Evolutionary conservation across 2,888 invertebrate genomes (phyloP).

Genomic region (Stramonita haemastoma): DNA sequence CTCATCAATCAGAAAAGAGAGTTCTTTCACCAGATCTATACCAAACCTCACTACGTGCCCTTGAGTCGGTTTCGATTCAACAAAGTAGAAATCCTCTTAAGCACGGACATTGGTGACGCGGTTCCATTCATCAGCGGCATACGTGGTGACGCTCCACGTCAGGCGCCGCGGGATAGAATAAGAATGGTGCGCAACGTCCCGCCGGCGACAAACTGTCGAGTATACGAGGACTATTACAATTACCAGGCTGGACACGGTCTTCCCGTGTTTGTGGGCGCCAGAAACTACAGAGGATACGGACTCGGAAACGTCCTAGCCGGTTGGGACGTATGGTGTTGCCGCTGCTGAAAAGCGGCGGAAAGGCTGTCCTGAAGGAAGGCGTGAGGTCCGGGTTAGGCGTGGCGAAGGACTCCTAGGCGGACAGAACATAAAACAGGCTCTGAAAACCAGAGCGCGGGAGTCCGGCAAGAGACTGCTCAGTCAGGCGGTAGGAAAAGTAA

Average conservation of each 20-base stretch:
- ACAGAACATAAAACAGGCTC: slow-evolving; percentile 11
- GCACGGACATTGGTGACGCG: too few relatives aligned
- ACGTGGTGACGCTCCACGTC: too few relatives aligned
- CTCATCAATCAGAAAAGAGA: too few relatives aligned
- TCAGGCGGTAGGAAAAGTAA: not conserved
- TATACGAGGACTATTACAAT: slow-evolving; percentile 15
- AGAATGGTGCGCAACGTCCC: too few relatives aligned
- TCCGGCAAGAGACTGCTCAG: not conserved
- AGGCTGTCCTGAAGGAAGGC: slow-evolving; percentile 34
- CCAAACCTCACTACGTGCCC: too few relatives aligned
- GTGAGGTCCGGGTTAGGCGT: slow-evolving; percentile 14
- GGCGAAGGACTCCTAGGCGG: slow-evolving; percentile 16
- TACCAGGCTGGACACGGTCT: slow-evolving; percentile 17
- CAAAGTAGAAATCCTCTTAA: too few relatives aligned
- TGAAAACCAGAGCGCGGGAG: not conserved
- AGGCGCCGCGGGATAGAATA: too few relatives aligned
- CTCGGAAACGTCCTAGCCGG: slow-evolving; percentile 31
- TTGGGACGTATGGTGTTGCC: slow-evolving; percentile 7
- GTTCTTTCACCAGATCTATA: too few relatives aligned
- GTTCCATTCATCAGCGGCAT: too few relatives aligned
- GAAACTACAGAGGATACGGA: not conserved
- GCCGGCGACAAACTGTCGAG: too few relatives aligned
- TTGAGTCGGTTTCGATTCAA: too few relatives aligned
- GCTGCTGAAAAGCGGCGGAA: too few relatives aligned
- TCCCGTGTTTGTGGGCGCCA: slow-evolving; percentile 23